Evolutionary conservation across 2,113 vertebrate species (phyloP).

Genomic region (Nanorana parkeri): DNA sequence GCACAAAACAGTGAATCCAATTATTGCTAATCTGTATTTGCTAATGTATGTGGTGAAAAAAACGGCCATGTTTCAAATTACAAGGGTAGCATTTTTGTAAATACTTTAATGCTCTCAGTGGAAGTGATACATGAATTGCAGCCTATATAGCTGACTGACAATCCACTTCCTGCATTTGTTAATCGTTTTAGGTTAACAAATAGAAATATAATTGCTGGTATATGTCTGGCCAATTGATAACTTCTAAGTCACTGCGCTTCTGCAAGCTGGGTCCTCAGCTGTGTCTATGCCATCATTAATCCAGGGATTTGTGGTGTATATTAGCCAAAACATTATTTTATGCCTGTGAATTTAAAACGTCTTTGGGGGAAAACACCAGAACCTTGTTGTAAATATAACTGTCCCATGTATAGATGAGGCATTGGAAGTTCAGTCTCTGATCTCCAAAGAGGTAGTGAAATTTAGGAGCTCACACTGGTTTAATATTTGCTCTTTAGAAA

Average conservation of each 20-base stretch:
- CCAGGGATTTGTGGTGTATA: slow-evolving; percentile 5
- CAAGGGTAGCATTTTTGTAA: background rate
- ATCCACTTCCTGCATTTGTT: no score
- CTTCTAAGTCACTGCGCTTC: no score
- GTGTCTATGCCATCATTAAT: background rate
- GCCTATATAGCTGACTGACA: background rate
- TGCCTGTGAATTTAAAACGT: background rate
- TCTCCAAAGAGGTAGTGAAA: no score
- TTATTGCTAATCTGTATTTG: slow-evolving; percentile 24
- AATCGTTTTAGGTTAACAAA: no score
- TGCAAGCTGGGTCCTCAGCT: no score
- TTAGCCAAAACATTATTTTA: background rate
- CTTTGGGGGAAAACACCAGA: background rate
- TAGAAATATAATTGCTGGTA: no score
- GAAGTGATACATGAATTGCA: background rate
- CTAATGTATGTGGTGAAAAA: slow-evolving; percentile 20
- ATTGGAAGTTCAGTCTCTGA: no score
- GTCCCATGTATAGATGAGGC: no score
- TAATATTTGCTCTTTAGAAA: no score
- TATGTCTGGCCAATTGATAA: no score
- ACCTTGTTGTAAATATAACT: no score
- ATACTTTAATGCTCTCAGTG: slow-evolving; percentile 10
- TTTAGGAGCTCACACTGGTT: no score
- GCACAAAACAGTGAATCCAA: slow-evolving; percentile 19
- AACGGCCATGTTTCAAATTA: background rate